Evolutionary conservation across 2,888 invertebrate species (phyloP), one percentile per base, ranked within the genome.

Genomic region (Noctua janthina): DNA sequence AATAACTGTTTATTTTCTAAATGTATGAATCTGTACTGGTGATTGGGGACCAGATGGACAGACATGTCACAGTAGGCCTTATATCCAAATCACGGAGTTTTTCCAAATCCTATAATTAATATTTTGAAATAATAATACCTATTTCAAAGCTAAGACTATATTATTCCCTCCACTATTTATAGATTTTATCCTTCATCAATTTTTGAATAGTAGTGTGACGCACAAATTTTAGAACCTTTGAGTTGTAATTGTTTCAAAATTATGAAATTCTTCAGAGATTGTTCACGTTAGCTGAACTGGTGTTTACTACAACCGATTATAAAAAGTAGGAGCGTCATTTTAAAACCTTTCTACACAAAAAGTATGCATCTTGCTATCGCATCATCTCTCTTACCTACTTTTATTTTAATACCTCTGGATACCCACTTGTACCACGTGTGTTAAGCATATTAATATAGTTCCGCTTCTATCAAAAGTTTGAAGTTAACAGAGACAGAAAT

Each of bases 161-260:
- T 93, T 92, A 95, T 94, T 95, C 96, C 96, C 95, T 96, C 96
- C 96, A 96, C 94, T 96, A 95, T 91, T 87, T 93, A 92, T 95
- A 95, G 91, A 94, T 88, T 82, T 89, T 88, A 89, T 90, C 92
- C 93, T 91, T 92, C 91, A 91, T 89, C 87, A 82, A 87, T 85
- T 87, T 64, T 87, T 88, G 88, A 87, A 89, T 89, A 89, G 76
- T 88, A 87, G 90, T 87, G 89, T 92, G 88, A 85, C 86, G 91
- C 92, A 92, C 91, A 85, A 90, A 78, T 75, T 68, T 87, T 89
- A 86, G 73, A 76, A 81, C 43, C 59, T 67, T 73, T 82, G 46
- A 73, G 69, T 78, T 83, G 0, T 29, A 70, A 83, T 74, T 39
- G 20, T 62, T 80, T 78, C 1, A 39, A 59, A 15, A 67, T 56